Conservation (phyloP, 2,113 vertebrate genomes). For the Hemiprocne comata region DNA sequence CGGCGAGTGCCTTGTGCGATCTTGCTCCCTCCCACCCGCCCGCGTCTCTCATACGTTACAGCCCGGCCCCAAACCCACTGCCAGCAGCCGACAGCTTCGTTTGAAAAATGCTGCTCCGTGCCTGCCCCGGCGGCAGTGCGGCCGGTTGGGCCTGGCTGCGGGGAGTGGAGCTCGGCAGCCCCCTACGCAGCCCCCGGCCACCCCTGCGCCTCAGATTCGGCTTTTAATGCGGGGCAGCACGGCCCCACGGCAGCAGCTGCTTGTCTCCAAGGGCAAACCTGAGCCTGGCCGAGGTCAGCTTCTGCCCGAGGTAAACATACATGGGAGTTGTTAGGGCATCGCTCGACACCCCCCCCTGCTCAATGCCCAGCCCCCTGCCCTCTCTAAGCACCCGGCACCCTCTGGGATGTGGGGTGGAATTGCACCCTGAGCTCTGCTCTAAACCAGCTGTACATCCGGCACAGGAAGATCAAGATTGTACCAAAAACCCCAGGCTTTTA, state of each 20-base stretch:
- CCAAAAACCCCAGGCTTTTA: background rate
- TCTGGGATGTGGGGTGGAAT: background rate
- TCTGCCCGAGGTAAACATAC: background rate
- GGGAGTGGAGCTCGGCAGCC: background rate
- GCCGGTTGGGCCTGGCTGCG: background rate
- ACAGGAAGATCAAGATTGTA: background rate
- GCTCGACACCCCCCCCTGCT: background rate
- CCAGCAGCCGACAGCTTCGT: background rate
- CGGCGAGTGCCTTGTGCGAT: background rate
- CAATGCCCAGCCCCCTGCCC: background rate
- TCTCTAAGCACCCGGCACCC: background rate
- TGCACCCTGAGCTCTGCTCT: background rate
- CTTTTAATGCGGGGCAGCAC: background rate
- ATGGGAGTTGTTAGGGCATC: fast-evolving
- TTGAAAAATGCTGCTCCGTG: conserved; percentile 51
- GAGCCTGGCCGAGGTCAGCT: background rate
- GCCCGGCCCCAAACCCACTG: background rate
- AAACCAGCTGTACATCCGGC: background rate
- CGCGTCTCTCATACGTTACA: background rate
- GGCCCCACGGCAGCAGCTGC: background rate
- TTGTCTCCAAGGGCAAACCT: background rate
- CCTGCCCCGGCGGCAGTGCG: background rate
- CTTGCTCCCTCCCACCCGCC: conserved; percentile 30
- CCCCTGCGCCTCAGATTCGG: fast-evolving
- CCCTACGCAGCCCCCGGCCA: fast-evolving